These are phyloP conservation scores for Lamellibrachia luymesi DNA, from an alignment of 1,140 invertebrate species.

Conservation along the genomic window DNA sequence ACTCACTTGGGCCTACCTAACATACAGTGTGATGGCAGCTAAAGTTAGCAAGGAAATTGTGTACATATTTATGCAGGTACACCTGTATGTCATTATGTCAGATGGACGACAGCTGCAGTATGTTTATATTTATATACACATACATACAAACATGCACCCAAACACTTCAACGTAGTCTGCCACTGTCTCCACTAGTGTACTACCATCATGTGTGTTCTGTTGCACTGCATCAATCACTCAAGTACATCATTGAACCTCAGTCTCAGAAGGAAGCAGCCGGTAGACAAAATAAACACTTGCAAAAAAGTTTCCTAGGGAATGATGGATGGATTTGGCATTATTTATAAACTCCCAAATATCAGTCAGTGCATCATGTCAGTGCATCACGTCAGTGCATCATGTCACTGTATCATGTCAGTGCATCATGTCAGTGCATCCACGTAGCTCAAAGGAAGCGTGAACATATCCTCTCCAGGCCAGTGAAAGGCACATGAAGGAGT, in stretches of 20 bases:
- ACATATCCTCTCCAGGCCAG: background rate
- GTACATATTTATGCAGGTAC: too few relatives aligned
- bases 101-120: too few relatives aligned
- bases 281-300: background rate
- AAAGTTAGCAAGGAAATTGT: too few relatives aligned
- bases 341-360: background rate
- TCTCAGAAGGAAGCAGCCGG: background rate
- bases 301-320: background rate
- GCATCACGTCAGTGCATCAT: background rate
- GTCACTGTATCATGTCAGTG: background rate
- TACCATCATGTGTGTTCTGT: background rate
- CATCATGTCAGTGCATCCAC: background rate
- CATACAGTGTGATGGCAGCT: too few relatives aligned
- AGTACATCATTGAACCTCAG: background rate
- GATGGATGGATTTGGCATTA: background rate
- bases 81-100: too few relatives aligned
- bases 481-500: background rate
- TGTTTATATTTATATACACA: too few relatives aligned
- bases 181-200: background rate
- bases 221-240: background rate
- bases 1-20: too few relatives aligned
- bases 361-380: background rate
- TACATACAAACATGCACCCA: too few relatives aligned
- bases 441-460: background rate
- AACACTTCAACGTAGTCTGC: background rate